Conservation (phyloP, 2,797 vertebrate species). For the Hydrocynus forskahlii region DNA sequence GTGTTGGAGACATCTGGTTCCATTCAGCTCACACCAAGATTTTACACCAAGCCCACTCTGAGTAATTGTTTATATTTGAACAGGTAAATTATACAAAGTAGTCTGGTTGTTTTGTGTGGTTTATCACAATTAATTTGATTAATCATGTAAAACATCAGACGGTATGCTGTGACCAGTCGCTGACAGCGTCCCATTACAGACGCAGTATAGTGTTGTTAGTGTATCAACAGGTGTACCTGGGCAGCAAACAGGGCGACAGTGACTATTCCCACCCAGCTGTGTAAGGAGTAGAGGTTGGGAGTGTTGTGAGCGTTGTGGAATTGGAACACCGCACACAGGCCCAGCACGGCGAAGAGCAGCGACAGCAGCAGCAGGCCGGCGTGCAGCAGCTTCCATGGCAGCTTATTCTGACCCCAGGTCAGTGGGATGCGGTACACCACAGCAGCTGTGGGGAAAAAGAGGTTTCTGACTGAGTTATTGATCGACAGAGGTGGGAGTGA, state of each 20-base stretch:
- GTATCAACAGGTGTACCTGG: conserved; percentile 76
- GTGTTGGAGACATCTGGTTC: no score
- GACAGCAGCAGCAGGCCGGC: conserved; percentile 76
- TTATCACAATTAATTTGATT: no score
- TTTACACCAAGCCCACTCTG: no score
- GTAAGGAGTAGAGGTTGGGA: conserved; percentile 88
- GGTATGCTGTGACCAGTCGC: no score
- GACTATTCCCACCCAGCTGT: conserved; percentile 91
- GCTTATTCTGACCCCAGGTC: conserved; percentile 83
- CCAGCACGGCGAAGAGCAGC: conserved; percentile 78
- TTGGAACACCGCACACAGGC: conserved; percentile 85
- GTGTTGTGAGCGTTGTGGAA: conserved; percentile 73
- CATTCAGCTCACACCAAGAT: no score
- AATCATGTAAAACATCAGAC: no score
- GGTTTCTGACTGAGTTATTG: not conserved
- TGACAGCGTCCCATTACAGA: no score
- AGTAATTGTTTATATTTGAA: no score
- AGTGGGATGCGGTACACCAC: conserved; percentile 88
- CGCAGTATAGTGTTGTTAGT: no score
- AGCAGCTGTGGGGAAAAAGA: conserved; percentile 70
- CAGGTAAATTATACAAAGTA: no score
- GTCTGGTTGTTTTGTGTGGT: no score
- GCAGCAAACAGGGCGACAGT: conserved; percentile 81
- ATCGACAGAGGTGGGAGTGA: not conserved
- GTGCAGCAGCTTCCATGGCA: conserved; percentile 89